Evolutionary conservation across 2,888 invertebrate species (phyloP).

Genomic region (Ectropis crepuscularia): DNA sequence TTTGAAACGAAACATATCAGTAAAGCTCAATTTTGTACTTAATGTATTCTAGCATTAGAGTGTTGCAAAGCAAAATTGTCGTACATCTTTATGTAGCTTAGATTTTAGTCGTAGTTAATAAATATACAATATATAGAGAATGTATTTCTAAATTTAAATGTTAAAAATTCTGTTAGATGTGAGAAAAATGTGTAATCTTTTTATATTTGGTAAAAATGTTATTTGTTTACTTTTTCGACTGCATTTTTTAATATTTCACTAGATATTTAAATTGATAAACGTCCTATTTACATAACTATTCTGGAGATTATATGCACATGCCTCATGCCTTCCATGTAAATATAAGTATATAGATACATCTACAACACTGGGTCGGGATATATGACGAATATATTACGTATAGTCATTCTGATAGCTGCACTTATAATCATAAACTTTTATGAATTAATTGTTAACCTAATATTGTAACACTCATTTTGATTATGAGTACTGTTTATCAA

Average conservation of each 20-base stretch:
- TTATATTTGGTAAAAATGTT: constrained; percentile 35
- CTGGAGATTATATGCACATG: constrained; percentile 57
- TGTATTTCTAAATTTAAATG: constrained; percentile 41
- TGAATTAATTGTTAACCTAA: constrained; percentile 1
- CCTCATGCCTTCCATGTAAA: constrained; percentile 80
- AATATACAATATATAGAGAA: constrained; percentile 43
- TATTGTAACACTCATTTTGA: constrained; percentile 17
- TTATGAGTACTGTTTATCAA: neutral
- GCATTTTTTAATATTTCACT: constrained; percentile 35
- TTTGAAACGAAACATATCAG: constrained; percentile 79
- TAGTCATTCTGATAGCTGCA: constrained; percentile 33
- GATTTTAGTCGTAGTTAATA: constrained; percentile 59
- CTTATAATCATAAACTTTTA: constrained; percentile 17
- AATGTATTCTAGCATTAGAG: constrained; percentile 78
- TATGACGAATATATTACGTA: constrained; percentile 43
- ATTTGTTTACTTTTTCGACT: constrained; percentile 42
- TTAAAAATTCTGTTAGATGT: constrained; percentile 40
- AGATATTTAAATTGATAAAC: constrained; percentile 35
- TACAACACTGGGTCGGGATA: constrained; percentile 29
- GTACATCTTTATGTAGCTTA: constrained; percentile 75
- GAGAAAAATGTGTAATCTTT: constrained; percentile 27
- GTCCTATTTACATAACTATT: constrained; percentile 45
- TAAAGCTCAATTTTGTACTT: constrained; percentile 82
- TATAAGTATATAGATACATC: constrained; percentile 53
- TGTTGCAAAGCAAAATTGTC: constrained; percentile 73